Evolutionary conservation across 2,797 vertebrate genomes (phyloP).

Genomic region (Neosalanx taihuensis): DNA sequence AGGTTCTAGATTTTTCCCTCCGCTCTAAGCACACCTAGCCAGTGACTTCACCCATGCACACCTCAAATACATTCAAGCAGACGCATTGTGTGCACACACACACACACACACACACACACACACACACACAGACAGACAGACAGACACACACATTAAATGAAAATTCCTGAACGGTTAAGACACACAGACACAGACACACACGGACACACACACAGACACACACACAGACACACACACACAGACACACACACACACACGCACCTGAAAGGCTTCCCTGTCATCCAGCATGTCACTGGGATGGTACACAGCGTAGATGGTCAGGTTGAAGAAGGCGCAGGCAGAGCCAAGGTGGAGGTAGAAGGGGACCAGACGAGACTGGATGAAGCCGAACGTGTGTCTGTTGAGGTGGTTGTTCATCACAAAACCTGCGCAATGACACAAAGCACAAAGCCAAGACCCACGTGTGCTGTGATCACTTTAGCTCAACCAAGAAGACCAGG

Average conservation of each 20-base stretch:
- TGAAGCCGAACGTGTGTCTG: constrained; percentile 77
- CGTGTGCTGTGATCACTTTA: not conserved
- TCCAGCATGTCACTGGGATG: constrained; percentile 74
- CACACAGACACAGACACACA: not conserved
- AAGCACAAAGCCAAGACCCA: constrained; percentile 18
- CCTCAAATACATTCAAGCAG: too few species aligned
- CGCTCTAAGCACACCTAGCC: too few species aligned
- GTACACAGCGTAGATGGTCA: constrained; percentile 75
- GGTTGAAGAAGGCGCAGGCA: constrained; percentile 81
- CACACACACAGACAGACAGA: too few species aligned
- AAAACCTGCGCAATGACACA: constrained; percentile 62
- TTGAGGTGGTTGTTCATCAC: constrained; percentile 81
- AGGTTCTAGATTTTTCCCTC: too few species aligned
- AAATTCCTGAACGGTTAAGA: not conserved
- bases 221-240: not conserved
- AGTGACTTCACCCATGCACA: too few species aligned
- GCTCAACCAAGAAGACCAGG: not conserved
- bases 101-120: too few species aligned
- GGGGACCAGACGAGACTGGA: constrained; percentile 82
- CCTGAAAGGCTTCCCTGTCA: constrained; percentile 75
- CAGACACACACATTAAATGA: not conserved
- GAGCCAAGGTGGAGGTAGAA: constrained; percentile 81
- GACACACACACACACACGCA: constrained; percentile 31
- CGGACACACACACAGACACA: not conserved
- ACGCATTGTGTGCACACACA: too few species aligned